Evolutionary conservation across 1,140 invertebrate genomes (phyloP).

Genomic region (Meloidogyne floridensis): DNA sequence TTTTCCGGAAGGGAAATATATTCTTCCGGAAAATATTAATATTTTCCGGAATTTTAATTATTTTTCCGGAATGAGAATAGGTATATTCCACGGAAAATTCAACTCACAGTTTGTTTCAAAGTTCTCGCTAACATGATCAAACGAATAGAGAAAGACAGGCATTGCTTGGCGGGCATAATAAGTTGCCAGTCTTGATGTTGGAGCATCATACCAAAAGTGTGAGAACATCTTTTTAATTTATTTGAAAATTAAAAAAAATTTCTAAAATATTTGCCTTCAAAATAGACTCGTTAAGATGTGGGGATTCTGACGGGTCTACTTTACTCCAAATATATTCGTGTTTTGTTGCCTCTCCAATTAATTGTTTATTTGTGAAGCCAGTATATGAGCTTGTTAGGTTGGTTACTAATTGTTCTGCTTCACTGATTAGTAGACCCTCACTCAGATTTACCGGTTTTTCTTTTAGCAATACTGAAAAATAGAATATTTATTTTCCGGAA

Average conservation of each 20-base stretch:
- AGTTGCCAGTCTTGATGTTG: conserved; percentile 58
- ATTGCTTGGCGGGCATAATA: conserved; percentile 56
- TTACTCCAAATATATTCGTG: conserved; percentile 65
- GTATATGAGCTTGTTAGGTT: conserved; percentile 56
- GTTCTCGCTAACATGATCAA: conserved; percentile 65
- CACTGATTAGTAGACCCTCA: conserved; percentile 16
- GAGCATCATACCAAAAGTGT: conserved; percentile 65
- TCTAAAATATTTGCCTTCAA: conserved; percentile 45
- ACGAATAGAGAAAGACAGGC: conserved; percentile 65
- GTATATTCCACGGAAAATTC: background rate
- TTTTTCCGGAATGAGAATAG: background rate
- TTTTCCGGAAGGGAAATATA: no score
- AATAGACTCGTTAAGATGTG: conserved; percentile 55
- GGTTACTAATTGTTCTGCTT: conserved; percentile 57
- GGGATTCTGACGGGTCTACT: conserved; percentile 54
- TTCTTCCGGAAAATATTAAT: background rate
- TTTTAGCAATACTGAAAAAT: conserved; percentile 55
- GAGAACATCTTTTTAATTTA: conserved; percentile 59
- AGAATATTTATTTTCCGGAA: background rate
- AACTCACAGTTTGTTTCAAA: conserved; percentile 62
- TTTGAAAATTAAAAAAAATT: background rate
- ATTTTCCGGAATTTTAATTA: conserved; percentile 20
- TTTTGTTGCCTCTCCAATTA: conserved; percentile 63
- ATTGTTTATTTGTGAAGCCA: conserved; percentile 58
- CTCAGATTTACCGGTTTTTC: conserved; percentile 60